Evolutionary conservation across 2,797 vertebrate genomes (phyloP).

Genomic region (Buceros bicornis): DNA sequence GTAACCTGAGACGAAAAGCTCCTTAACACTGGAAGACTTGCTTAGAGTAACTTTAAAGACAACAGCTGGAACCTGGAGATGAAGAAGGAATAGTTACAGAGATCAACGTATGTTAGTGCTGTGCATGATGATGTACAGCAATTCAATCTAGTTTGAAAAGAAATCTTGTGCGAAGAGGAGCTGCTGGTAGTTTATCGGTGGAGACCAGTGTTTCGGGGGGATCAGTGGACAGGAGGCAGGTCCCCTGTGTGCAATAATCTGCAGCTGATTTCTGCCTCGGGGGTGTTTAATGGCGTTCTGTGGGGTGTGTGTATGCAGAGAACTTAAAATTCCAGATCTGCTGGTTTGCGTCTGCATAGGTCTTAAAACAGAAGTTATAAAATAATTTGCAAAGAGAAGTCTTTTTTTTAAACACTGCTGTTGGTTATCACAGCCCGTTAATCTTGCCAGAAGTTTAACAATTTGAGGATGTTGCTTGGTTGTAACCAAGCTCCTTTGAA

Average conservation of each 20-base stretch:
- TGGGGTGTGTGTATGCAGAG: background rate
- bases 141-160: conserved; percentile 27
- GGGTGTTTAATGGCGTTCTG: background rate
- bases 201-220: background rate
- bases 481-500: conserved; percentile 33
- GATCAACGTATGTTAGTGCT: background rate
- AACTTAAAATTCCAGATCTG: background rate
- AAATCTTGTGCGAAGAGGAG: conserved; percentile 1
- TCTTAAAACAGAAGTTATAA: background rate
- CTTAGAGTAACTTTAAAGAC: conserved; percentile 16
- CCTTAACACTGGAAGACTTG: background rate
- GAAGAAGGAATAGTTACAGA: conserved; percentile 23
- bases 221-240: background rate
- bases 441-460: conserved; percentile 45
- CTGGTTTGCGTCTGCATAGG: background rate
- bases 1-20: conserved; percentile 53
- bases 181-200: background rate
- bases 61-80: conserved; percentile 45
- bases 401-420: background rate
- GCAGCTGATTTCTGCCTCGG: background rate
- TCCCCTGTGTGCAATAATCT: background rate
- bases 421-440: background rate
- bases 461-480: conserved; percentile 66
- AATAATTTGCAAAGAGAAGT: background rate
- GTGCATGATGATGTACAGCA: conserved; percentile 4